Evolutionary conservation across 1,140 invertebrate species (phyloP).

Genomic region (Macrotrachela quadricornifera): DNA sequence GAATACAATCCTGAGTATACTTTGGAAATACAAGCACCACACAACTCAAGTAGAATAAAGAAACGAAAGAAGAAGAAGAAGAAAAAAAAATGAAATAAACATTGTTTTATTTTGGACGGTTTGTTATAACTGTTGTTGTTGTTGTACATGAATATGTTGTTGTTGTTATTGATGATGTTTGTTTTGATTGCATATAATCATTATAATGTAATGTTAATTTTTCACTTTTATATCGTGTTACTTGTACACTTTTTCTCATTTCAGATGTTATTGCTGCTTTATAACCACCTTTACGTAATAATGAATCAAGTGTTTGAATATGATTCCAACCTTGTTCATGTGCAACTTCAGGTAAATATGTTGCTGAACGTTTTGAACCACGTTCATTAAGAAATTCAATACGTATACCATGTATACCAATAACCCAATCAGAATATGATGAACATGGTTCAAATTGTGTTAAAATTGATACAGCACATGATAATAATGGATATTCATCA

Average conservation of each 20-base stretch:
- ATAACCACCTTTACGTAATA: constrained; percentile 85
- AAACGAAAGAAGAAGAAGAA: too few relatives aligned
- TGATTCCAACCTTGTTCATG: constrained; percentile 62
- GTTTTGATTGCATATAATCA: constrained; percentile 29
- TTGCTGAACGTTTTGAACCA: constrained; percentile 78
- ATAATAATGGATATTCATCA: constrained; percentile 71
- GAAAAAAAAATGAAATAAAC: too few relatives aligned
- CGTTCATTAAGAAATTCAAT: constrained; percentile 92
- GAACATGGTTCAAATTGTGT: constrained; percentile 78
- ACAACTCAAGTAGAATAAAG: constrained; percentile 31
- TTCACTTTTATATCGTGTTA: constrained; percentile 80
- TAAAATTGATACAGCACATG: constrained; percentile 83
- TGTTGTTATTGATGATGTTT: too few relatives aligned
- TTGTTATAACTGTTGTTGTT: too few relatives aligned
- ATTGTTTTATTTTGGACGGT: too few relatives aligned
- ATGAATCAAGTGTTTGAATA: constrained; percentile 53
- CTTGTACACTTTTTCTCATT: constrained; percentile 60
- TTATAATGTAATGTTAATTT: constrained; percentile 59
- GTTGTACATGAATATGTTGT: too few relatives aligned
- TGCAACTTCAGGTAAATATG: constrained; percentile 89
- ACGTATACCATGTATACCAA: constrained; percentile 85
- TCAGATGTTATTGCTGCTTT: constrained; percentile 68
- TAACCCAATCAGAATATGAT: constrained; percentile 86
- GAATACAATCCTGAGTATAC: too few relatives aligned
- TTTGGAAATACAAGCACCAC: too few relatives aligned